Evolutionary conservation across 2,888 invertebrate species (phyloP), one percentile per base, ranked within the genome.

Genomic region (Cephus sareptanus): DNA sequence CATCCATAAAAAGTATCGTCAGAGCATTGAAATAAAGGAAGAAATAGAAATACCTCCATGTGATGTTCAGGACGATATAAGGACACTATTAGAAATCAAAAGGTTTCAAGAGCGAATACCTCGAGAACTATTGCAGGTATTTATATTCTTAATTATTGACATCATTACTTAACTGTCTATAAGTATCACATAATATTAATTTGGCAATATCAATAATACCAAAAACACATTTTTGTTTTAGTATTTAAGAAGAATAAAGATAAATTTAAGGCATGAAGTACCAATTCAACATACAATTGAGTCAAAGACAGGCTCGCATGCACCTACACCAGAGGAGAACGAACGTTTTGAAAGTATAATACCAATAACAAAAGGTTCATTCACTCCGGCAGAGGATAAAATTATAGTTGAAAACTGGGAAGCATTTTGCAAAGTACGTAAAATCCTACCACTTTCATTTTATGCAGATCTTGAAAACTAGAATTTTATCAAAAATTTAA

Each of bases 281-380:
- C 81, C 80, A 76, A 89, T 85, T 0, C 89, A 89, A 68, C 89
- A 89, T 76, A 12, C 79, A 23, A 76, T 89, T 15, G 89, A 89
- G 74, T 76, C 74, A 31, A 74, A 80, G 30, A 83, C 86, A 1
- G 89, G 89, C 4, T 83, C 85, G 35, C 85, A 82, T 12, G 69
- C 76, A 15, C 85, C 82, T 6, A 81, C 83, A 0, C 69, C 11
- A 0, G 13, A 74, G 0, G 85, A 88, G 81, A 80, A 81, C 2
- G 12, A 82, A 76, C 68, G 56, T 6, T 86, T 89, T 35, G 13
- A 78, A 71, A 68, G 80, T 35, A 76, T 84, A 40, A 56, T 33
- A 33, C 30, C 74, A 4, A 73, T 87, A 2, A 88, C 77, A 73
- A 84, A 37, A 69, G 89, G 89, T 4, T 4, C 15, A 1, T 89